Evolutionary conservation across 2,113 vertebrate species (phyloP).

Genomic region (Vireo altiloquus): DNA sequence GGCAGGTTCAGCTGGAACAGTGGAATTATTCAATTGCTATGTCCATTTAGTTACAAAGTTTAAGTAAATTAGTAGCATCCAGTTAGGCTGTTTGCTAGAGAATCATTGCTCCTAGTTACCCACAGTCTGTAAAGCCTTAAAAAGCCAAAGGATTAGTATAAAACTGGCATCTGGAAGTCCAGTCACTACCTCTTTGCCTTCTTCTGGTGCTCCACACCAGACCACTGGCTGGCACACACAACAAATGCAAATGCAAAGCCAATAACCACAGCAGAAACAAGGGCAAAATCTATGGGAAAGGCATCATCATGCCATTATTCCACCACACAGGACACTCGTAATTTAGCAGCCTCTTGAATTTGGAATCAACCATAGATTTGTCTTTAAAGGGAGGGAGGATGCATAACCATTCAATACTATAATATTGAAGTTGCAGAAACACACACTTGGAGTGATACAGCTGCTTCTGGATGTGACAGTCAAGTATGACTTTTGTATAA

Average conservation of each 20-base stretch:
- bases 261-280: not conserved
- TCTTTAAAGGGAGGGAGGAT: not conserved
- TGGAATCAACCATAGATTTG: not conserved
- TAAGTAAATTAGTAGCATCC: not conserved
- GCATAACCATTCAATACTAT: not conserved
- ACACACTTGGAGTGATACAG: not conserved
- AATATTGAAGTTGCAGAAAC: not conserved
- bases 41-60: not conserved
- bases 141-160: not conserved
- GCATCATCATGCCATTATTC: not conserved
- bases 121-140: not conserved
- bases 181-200: not conserved
- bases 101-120: not conserved
- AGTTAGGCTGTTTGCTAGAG: not conserved
- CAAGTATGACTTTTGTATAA: not conserved
- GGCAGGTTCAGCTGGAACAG: not conserved
- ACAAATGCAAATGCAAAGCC: not conserved
- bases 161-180: not conserved
- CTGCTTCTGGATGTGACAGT: not conserved
- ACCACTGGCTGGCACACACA: not conserved
- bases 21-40: not conserved
- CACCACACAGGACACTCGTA: fast-evolving
- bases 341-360: not conserved
- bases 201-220: not conserved
- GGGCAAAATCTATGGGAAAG: not conserved